Conservation (phyloP, 2,888 invertebrate species). For the Mimas tiliae region DNA sequence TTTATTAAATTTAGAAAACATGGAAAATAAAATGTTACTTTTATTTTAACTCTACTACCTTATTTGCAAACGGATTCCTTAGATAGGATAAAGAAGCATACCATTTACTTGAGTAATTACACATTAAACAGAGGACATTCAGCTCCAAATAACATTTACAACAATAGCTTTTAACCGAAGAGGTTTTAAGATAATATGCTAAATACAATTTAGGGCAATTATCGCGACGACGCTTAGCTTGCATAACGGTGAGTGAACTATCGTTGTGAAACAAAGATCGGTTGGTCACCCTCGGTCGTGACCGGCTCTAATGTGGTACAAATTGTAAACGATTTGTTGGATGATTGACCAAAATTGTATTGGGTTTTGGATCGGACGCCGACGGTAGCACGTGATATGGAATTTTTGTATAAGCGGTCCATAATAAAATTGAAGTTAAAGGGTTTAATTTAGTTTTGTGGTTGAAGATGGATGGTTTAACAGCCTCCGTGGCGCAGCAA, state of each 20-base stretch:
- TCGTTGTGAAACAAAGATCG: slow-evolving; percentile 37
- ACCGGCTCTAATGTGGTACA: slow-evolving; percentile 48
- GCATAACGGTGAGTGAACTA: slow-evolving; percentile 55
- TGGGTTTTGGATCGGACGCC: slow-evolving; percentile 25
- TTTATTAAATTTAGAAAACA: too few species aligned
- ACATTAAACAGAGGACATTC: not conserved
- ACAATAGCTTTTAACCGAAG: slow-evolving; percentile 19
- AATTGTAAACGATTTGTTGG: slow-evolving; percentile 48
- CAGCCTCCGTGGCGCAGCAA: too few species aligned
- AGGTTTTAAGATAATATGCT: slow-evolving; percentile 24
- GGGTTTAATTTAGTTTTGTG: not conserved
- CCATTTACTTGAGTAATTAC: not conserved
- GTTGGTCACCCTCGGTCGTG: slow-evolving; percentile 46
- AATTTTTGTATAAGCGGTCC: not conserved
- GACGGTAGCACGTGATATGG: slow-evolving; percentile 31
- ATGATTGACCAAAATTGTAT: slow-evolving; percentile 32
- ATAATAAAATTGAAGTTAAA: not conserved
- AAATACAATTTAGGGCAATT: slow-evolving; percentile 61
- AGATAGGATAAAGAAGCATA: not conserved
- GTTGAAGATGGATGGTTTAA: not conserved
- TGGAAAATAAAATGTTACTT: too few species aligned
- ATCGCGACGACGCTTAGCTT: slow-evolving; percentile 58
- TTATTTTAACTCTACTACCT: not conserved
- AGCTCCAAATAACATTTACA: slow-evolving; percentile 9
- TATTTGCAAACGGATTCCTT: not conserved